Evolutionary conservation across 2,888 invertebrate genomes (phyloP).

Genomic region (Tricholauxania praeusta): DNA sequence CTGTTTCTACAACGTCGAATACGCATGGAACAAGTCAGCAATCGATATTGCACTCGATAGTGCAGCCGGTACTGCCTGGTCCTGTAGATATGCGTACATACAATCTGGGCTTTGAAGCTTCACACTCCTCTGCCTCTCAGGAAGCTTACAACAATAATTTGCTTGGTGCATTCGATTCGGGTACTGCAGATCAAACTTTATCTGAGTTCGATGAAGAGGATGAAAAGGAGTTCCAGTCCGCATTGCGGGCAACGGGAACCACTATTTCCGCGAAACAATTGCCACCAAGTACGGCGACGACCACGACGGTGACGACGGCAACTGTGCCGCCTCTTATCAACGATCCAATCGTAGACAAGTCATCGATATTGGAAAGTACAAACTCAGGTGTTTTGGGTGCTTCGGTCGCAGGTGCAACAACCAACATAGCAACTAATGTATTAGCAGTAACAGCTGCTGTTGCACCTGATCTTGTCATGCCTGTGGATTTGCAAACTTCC

Average conservation of each 20-base stretch:
- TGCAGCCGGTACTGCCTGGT: conserved; percentile 82
- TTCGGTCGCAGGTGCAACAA: conserved; percentile 6
- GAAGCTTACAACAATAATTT: conserved; percentile 75
- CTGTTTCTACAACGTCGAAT: conserved; percentile 67
- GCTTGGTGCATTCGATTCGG: conserved; percentile 76
- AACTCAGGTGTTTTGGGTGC: conserved; percentile 24
- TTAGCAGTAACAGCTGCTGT: conserved; percentile 45
- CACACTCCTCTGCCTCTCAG: conserved; percentile 68
- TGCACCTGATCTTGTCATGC: conserved; percentile 58
- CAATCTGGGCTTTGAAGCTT: conserved; percentile 70
- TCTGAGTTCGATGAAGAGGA: conserved; percentile 84
- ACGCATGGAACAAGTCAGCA: conserved; percentile 55
- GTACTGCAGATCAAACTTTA: conserved; percentile 77
- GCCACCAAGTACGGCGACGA: conserved; percentile 32
- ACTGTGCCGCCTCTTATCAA: conserved; percentile 44
- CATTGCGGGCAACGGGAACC: conserved; percentile 73
- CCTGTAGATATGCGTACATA: conserved; percentile 93
- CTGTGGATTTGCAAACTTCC: conserved; percentile 61
- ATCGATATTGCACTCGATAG: conserved; percentile 72
- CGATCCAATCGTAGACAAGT: conserved; percentile 31
- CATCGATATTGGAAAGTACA: conserved; percentile 21
- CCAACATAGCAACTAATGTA: conserved; percentile 11
- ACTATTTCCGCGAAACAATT: conserved; percentile 54
- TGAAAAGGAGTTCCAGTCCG: conserved; percentile 81
- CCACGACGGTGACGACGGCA: conserved; percentile 1